Evolutionary conservation across 2,888 invertebrate species (phyloP), one percentile per base, ranked within the genome.

Genomic region (Drosophila helvetica): DNA sequence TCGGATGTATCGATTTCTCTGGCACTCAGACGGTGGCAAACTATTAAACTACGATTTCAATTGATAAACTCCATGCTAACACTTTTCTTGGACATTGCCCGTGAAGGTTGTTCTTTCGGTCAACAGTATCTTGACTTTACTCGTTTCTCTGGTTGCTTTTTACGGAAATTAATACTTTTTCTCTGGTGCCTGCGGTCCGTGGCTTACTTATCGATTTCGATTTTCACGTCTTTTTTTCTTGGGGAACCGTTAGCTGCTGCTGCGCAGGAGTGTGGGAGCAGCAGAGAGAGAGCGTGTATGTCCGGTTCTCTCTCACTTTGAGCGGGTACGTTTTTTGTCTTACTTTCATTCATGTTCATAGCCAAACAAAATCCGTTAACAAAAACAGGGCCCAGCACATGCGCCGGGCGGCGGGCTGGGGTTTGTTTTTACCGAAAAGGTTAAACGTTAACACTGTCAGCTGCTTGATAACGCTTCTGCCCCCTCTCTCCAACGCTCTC

Each of bases 81-180:
- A 91, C 90, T 91, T 88, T 91, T 91, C 74, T 91, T 91, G 52
- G 91, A 89, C 90, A 90, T 90, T 82, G 80, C 85, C 75, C 17
- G 51, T 27, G 58, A 38, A 55, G 51, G 54, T 63, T 67, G 69
- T 73, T 69, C 55, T 62, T 64, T 64, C 63, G 60, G 17, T 59
- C 62, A 47, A 68, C 58, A 65, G 58, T 48, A 71, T 53, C 54
- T 45, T 38, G 45, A 55, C 67, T 10, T 30, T 71, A 69, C 33
- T 53, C 45, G n/a, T 67, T 47, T 48, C 58, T 60, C 74, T 65
- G 42, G 47, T 56, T 58, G 68, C 55, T 59, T 66, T 46, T 48
- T 10, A 52, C 46, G 27, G n/a, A 60, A 82, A 69, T 77, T 69
- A 64, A 52, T 61, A 53, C 50, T 73, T 74, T 57, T 58, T 71